phyloP scores from a whole-genome alignment of 2,113 vertebrate genomes.

The Cynoglossus semilaevis region DNA sequence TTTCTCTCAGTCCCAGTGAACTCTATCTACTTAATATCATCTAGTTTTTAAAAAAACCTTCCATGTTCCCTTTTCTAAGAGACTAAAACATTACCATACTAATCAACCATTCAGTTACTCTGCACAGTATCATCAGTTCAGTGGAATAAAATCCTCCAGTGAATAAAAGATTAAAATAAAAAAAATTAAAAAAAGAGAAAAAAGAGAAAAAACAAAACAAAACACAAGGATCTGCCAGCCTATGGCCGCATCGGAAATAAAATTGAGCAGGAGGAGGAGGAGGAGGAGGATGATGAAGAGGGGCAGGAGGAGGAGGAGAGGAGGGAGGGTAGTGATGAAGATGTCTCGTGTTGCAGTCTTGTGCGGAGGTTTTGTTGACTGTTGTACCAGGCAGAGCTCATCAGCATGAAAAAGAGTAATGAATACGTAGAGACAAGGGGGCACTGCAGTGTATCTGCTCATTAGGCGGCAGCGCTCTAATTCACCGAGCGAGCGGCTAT shows the following conservation, averaged over 20 bases:
- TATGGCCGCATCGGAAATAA: slow-evolving; percentile 50
- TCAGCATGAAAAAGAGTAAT: slow-evolving; percentile 91
- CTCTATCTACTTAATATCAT: not conserved
- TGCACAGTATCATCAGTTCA: slow-evolving; percentile 32
- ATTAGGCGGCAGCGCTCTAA: slow-evolving; percentile 92
- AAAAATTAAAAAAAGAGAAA: not conserved
- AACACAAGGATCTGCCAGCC: slow-evolving; percentile 24
- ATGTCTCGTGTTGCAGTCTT: slow-evolving; percentile 58
- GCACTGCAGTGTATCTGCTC: slow-evolving; percentile 89
- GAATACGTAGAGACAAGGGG: slow-evolving; percentile 94
- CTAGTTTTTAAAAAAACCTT: not conserved
- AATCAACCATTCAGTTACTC: slow-evolving; percentile 34
- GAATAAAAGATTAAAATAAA: slow-evolving; percentile 2
- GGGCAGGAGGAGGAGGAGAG: slow-evolving; percentile 31
- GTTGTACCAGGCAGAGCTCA: slow-evolving; percentile 84
- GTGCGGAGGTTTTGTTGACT: slow-evolving; percentile 87
- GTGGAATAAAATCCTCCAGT: slow-evolving; percentile 38
- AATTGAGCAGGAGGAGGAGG: slow-evolving; percentile 44
- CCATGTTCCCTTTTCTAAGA: slow-evolving; percentile 3
- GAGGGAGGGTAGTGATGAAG: slow-evolving; percentile 55
- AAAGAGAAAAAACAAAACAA: slow-evolving; percentile 7
- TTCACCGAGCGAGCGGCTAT: slow-evolving; percentile 94
- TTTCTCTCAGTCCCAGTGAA: too few relatives aligned
- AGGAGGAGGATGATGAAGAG: slow-evolving; percentile 55
- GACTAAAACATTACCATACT: slow-evolving; percentile 21